Percentiles rank a stretch among this genome's conserved stretches.
phyloP scores from a whole-genome alignment of 2,797 vertebrate genomes.

The Anisognathus igniventris region DNA sequence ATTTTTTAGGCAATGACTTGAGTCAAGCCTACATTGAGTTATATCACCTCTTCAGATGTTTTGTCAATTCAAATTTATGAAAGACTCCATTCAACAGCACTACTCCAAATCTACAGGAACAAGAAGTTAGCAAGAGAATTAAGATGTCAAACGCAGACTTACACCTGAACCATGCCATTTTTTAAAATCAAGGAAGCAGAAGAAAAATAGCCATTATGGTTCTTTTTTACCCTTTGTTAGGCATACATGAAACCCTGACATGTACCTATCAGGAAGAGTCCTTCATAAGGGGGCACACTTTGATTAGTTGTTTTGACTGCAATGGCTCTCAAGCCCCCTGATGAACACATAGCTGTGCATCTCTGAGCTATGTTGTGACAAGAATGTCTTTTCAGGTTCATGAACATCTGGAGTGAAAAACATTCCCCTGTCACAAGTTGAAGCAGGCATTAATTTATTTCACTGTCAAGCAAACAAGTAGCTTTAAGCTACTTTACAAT shows the following conservation, averaged over 20 bases:
- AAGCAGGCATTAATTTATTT: not conserved
- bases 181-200: not conserved
- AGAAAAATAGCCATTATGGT: not conserved
- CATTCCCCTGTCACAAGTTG: not conserved
- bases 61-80: not conserved
- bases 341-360: not conserved
- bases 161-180: not conserved
- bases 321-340: not conserved
- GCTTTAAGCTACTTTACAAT: not conserved
- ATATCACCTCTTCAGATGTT: not conserved
- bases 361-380: not conserved
- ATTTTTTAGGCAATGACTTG: not conserved
- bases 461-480: slow-evolving; percentile 2
- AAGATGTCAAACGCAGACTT: not conserved
- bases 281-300: not conserved
- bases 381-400: not conserved
- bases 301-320: not conserved
- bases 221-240: not conserved
- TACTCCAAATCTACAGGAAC: not conserved
- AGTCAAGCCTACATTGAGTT: not conserved
- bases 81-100: not conserved
- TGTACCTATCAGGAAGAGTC: not conserved
- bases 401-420: not conserved
- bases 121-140: not conserved
- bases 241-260: not conserved